These are phyloP conservation scores for Helicoverpa armigera DNA, from an alignment of 1,140 invertebrate genomes.

Conservation along the genomic window DNA sequence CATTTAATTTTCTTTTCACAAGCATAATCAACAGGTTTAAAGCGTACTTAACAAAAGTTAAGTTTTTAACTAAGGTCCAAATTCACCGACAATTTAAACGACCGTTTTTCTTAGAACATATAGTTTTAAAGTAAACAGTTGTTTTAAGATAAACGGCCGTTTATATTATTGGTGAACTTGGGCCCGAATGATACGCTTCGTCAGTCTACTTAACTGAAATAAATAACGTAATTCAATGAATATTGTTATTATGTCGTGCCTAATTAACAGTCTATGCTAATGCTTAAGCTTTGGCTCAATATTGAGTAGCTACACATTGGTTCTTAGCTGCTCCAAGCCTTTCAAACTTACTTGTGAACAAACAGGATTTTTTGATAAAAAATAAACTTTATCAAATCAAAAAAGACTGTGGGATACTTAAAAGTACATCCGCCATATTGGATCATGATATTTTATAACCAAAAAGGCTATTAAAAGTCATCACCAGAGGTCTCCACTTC, in stretches of 20 bases:
- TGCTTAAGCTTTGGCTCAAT: conserved; percentile 56
- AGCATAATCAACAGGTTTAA: conserved; percentile 32
- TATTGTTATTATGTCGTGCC: conserved; percentile 54
- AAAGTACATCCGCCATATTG: background rate
- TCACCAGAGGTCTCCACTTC: background rate
- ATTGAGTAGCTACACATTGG: conserved; percentile 52
- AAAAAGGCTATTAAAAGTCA: background rate
- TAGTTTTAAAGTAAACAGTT: too few relatives aligned
- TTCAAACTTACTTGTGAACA: conserved; percentile 44
- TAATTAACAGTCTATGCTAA: conserved; percentile 55
- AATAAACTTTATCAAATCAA: background rate
- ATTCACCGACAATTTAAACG: too few relatives aligned
- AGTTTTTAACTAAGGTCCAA: too few relatives aligned
- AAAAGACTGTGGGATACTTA: background rate
- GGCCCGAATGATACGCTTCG: background rate
- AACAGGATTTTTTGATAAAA: background rate
- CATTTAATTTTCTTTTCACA: conserved; percentile 13
- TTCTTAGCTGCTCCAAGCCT: conserved; percentile 51
- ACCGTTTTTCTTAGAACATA: too few relatives aligned
- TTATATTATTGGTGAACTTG: too few relatives aligned
- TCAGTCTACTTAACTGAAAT: conserved; percentile 22
- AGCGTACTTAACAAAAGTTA: background rate
- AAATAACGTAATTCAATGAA: conserved; percentile 32
- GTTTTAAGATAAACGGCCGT: too few relatives aligned
- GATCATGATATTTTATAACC: background rate